A percentile compares a stretch with the other conserved stretches of the same genome.
These are phyloP conservation scores for Trichomalopsis sarcophagae DNA, from an alignment of 1,140 invertebrate species.

Conservation along the genomic window DNA sequence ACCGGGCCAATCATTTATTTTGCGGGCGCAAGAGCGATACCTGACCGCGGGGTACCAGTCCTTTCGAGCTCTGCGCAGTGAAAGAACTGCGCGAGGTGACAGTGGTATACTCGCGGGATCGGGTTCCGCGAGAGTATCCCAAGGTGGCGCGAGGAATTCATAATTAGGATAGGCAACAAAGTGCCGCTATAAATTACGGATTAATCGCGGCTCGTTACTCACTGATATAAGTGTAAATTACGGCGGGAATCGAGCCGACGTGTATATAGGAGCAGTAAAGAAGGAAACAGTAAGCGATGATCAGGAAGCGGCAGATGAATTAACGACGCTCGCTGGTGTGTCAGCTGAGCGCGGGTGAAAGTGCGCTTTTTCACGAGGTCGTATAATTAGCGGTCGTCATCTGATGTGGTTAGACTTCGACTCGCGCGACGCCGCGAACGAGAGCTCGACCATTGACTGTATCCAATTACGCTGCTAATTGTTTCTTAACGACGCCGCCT, in stretches of 20 bases:
- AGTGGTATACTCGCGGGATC: not conserved
- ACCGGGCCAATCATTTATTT: slow-evolving; percentile 31
- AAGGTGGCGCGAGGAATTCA: not conserved
- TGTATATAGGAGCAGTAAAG: no score
- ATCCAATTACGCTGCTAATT: slow-evolving; percentile 52
- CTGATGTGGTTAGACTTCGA: slow-evolving; percentile 38
- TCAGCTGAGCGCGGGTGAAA: not conserved
- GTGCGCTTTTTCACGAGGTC: slow-evolving; percentile 28
- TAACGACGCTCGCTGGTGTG: not conserved
- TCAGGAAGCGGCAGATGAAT: slow-evolving; percentile 9
- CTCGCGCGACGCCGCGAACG: not conserved
- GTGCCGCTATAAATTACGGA: not conserved
- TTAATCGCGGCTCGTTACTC: not conserved
- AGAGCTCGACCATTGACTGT: slow-evolving; percentile 11
- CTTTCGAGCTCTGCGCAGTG: not conserved
- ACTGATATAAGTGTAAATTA: not conserved
- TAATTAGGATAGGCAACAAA: not conserved
- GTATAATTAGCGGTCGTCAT: slow-evolving; percentile 42
- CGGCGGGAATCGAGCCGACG: no score
- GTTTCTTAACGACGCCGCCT: slow-evolving; percentile 52
- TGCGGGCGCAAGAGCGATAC: slow-evolving; percentile 2
- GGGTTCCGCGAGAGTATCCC: not conserved
- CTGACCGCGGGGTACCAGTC: not conserved
- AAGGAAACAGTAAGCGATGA: not conserved
- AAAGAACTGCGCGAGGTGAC: not conserved